A percentile compares a stretch with the other conserved stretches of the same genome.
Evolutionary conservation across 2,888 invertebrate species (phyloP).

Genomic region (Hypomecis atomaria): DNA sequence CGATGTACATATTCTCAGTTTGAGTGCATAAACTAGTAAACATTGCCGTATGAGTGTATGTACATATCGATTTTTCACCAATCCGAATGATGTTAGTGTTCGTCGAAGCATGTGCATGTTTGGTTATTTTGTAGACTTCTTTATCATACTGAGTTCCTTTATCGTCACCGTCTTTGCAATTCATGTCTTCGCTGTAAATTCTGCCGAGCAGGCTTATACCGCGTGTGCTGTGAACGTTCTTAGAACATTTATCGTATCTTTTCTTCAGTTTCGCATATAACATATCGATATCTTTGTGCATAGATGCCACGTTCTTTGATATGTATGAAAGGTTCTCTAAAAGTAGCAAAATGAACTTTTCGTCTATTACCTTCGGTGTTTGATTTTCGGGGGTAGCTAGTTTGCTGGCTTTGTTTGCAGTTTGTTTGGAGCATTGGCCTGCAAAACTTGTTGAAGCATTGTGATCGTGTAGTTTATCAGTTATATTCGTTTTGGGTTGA

Average conservation of each 20-base stretch:
- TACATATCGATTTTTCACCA: conserved; percentile 21
- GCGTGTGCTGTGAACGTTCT: conserved; percentile 49
- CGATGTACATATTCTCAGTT: conserved; percentile 1
- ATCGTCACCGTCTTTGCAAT: conserved; percentile 44
- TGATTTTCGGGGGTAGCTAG: conserved; percentile 55
- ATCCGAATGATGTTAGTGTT: conserved; percentile 25
- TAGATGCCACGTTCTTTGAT: conserved; percentile 59
- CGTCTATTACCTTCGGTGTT: conserved; percentile 62
- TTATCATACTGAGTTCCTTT: conserved; percentile 51
- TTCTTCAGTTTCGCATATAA: conserved; percentile 62
- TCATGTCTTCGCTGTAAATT: conserved; percentile 61
- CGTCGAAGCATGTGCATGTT: conserved; percentile 24
- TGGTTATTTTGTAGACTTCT: conserved; percentile 30
- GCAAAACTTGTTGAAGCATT: conserved; percentile 36
- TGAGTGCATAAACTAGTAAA: conserved; percentile 6
- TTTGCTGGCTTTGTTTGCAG: conserved; percentile 42
- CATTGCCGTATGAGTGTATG: conserved; percentile 10
- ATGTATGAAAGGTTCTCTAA: conserved; percentile 66
- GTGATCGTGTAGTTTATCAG: conserved; percentile 27
- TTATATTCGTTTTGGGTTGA: conserved; percentile 48
- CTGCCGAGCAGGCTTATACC: conserved; percentile 66
- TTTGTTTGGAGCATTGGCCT: conserved; percentile 27
- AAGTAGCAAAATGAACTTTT: conserved; percentile 67
- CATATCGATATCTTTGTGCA: conserved; percentile 66
- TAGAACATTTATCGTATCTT: conserved; percentile 58